Evolutionary conservation across 2,797 vertebrate genomes (phyloP), one percentile per base, ranked within the genome.

Genomic region (Dallia pectoralis): DNA sequence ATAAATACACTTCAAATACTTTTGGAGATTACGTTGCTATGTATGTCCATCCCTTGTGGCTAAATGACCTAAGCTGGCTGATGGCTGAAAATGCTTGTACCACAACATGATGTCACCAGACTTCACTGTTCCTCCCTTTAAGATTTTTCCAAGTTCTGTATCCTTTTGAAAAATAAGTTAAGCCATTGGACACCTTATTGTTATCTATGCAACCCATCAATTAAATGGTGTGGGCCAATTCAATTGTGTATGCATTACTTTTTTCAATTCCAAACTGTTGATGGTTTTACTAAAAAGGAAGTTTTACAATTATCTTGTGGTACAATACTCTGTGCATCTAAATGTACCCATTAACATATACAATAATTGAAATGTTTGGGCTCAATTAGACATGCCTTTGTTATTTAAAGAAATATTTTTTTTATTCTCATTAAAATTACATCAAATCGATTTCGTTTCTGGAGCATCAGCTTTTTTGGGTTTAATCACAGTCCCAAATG

Each of bases 161-260:
- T 82, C 30, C 47, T 69, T 18, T 77, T 36, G 48, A n/a, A 70
- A 63, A 53, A 18, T n/a, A 44, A 12, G 40, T 44, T 69, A 30
- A 71, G 62, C 68, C 68, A 73, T 72, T 81, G 48, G 63, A 74
- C 59, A 72, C 73, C 53, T 51, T 40, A 33, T 74, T 75, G 67
- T 71, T 56, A 77, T 74, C 40, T 40, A 47, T 2, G 15, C 29
- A 69, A 47, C 40, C 40, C 40, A 44, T 59, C 11, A 25, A 59
- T 2, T 22, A 22, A 25, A 44, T 67, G 40, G 12, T 25, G 53
- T 71, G 73, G 77, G 69, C 56, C 64, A 51, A 78, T 69, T 74
- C 53, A 79, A 77, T 75, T 81, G 73, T 75, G 65, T 77, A n/a
- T 83, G 77, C 65, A 73, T 77, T 82, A 66, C 61, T 25, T 70